These are phyloP conservation scores for Gulo gulo DNA, from an alignment of 2,113 vertebrate species.

Conservation along the genomic window DNA sequence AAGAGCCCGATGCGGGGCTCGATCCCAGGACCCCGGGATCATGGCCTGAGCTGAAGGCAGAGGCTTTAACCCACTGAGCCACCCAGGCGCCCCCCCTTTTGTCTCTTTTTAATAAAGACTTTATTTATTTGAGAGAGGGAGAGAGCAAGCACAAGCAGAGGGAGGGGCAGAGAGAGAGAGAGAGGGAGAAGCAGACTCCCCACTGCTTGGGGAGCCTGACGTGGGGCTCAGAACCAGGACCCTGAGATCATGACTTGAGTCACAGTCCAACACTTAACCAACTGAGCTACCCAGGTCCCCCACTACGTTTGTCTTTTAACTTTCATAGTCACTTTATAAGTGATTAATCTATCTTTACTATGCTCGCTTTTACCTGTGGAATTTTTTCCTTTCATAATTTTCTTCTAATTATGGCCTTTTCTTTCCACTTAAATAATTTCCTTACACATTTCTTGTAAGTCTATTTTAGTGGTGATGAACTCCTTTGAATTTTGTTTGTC, in stretches of 20 bases:
- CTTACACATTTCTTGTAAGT: not conserved
- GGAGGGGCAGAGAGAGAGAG: not conserved
- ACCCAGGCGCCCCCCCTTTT: not conserved
- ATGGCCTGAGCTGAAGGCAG: too few relatives aligned
- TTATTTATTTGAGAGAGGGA: not conserved
- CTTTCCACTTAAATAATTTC: not conserved
- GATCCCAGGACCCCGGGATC: too few relatives aligned
- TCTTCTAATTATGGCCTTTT: not conserved
- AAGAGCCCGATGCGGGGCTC: too few relatives aligned
- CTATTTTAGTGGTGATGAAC: not conserved
- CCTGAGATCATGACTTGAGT: not conserved
- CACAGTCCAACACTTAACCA: not conserved
- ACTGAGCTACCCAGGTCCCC: not conserved
- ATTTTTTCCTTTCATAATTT: not conserved
- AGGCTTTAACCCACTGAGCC: too few relatives aligned
- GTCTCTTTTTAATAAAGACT: not conserved
- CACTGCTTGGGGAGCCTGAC: not conserved
- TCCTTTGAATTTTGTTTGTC: not conserved
- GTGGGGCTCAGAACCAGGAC: not conserved
- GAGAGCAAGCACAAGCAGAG: not conserved
- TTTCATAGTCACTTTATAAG: not conserved
- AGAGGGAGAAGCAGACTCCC: not conserved
- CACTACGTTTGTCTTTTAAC: not conserved
- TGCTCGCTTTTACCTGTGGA: not conserved
- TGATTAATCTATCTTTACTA: not conserved